Evolutionary conservation across 2,888 invertebrate genomes (phyloP), one percentile per base, ranked within the genome.

Genomic region (Nesidiocoris tenuis): DNA sequence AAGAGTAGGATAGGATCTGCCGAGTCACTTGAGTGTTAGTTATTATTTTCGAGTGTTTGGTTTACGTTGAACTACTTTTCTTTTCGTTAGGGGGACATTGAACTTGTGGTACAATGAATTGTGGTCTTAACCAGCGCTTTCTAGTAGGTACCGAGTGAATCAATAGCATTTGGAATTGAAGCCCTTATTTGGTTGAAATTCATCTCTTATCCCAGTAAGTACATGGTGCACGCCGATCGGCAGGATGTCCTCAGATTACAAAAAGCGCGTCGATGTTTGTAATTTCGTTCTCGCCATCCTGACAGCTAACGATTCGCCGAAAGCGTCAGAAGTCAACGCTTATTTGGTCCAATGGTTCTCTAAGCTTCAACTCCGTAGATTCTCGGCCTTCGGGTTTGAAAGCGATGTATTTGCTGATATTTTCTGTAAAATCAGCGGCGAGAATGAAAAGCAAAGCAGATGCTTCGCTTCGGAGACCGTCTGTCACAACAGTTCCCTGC

Each of bases 401-500:
- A 22, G 19, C n/a, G 9, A n/a, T 54, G 21, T 17, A 21, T 18
- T 21, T 67, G 7, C 39, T 19, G 18, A 65, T 25, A 25, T 1
- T 65, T 65, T 39, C 18, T 65, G 24, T 18, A 9, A 55, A 21
- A 12, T n/a, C 55, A 56, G n/a, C 7, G 16, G 2, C 2, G n/a
- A 67, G 19, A 56, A 56, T 2, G 56, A 67, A 21, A 19, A 54
- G 0, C 18, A 56, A 55, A 54, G 19, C 16, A 56, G 22, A 67
- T 16, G 54, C 12, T n/a, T 54, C 19, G 56, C 56, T 56, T 56
- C 67, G 16, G 67, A 67, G 23, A 22, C 67, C 2, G 19, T 67
- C 56, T 22, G 39, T 21, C 67, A 67, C 21, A 67, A 67, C 56
- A 67, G 21, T 55, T 22, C 21, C 17, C 21, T 67, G 19, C 19